Conservation (phyloP, 2,888 invertebrate genomes). For the Antheraea assamensis region DNA sequence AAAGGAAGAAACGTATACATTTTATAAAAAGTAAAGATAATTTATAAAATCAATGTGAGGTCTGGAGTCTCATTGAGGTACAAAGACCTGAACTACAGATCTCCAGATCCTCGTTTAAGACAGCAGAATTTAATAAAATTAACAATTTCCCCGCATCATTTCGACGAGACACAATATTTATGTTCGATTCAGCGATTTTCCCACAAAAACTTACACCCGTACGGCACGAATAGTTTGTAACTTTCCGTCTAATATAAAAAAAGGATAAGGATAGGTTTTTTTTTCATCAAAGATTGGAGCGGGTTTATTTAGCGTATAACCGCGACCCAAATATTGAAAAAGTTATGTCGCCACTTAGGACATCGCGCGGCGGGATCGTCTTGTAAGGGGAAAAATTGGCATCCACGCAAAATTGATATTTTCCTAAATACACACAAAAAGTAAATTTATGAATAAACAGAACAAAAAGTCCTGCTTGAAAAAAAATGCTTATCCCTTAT, state of each 20-base stretch:
- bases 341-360: constrained; percentile 32
- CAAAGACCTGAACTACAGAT: too few relatives aligned
- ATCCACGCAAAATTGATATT: background rate
- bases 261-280: constrained; percentile 42
- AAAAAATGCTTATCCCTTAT: background rate
- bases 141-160: background rate
- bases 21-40: too few relatives aligned
- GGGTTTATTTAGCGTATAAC: constrained; percentile 39
- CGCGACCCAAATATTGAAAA: constrained; percentile 39
- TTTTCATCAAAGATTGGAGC: constrained; percentile 35
- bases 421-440: background rate
- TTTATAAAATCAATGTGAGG: too few relatives aligned
- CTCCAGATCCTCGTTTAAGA: too few relatives aligned
- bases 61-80: too few relatives aligned
- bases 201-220: constrained; percentile 39
- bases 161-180: background rate
- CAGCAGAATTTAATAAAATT: background rate
- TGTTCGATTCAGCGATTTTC: constrained; percentile 31
- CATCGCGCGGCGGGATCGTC: background rate
- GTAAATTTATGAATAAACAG: too few relatives aligned
- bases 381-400: background rate
- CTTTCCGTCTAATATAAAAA: constrained; percentile 43
- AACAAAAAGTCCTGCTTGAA: too few relatives aligned
- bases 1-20: too few relatives aligned
- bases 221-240: constrained; percentile 45